Conservation (phyloP, 2,797 vertebrate genomes). For the Lindbergichthys nudifrons region DNA sequence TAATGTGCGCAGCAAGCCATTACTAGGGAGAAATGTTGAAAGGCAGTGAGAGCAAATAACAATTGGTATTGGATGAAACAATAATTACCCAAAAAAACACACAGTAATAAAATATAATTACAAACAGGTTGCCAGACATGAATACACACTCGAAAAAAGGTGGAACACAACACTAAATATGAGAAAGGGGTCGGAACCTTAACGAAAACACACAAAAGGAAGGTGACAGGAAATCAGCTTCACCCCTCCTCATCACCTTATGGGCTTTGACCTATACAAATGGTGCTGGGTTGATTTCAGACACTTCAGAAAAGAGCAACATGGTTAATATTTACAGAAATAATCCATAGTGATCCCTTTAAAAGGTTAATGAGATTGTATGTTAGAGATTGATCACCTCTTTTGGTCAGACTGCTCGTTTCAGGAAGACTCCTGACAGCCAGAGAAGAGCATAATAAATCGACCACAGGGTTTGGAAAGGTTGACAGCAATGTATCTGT, state of each 20-base stretch:
- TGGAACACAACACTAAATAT: background rate
- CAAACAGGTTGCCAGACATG: slow-evolving; percentile 5
- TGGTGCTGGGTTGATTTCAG: slow-evolving; percentile 7
- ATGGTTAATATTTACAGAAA: background rate
- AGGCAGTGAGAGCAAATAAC: background rate
- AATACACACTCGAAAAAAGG: slow-evolving; percentile 1
- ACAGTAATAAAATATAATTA: slow-evolving; percentile 9
- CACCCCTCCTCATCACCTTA: slow-evolving; percentile 12
- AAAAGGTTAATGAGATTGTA: slow-evolving; percentile 9
- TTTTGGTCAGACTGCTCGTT: slow-evolving; percentile 19
- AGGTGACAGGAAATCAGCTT: slow-evolving; percentile 22
- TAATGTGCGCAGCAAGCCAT: slow-evolving; percentile 28
- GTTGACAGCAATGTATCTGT: slow-evolving; percentile 2
- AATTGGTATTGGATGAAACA: slow-evolving; percentile 18
- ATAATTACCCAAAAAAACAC: slow-evolving; percentile 8
- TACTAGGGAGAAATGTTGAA: background rate
- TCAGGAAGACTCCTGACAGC: slow-evolving; percentile 30
- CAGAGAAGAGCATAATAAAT: slow-evolving; percentile 48
- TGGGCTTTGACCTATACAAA: slow-evolving; percentile 10
- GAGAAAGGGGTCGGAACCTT: slow-evolving; percentile 1
- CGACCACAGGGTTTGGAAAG: background rate
- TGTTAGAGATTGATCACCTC: slow-evolving; percentile 29
- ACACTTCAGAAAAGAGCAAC: slow-evolving; percentile 2
- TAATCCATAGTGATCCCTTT: slow-evolving; percentile 6
- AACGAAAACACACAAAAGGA: slow-evolving; percentile 1